Conservation (phyloP, 2,888 invertebrate species). For the Chaitophorus viminalis region DNA sequence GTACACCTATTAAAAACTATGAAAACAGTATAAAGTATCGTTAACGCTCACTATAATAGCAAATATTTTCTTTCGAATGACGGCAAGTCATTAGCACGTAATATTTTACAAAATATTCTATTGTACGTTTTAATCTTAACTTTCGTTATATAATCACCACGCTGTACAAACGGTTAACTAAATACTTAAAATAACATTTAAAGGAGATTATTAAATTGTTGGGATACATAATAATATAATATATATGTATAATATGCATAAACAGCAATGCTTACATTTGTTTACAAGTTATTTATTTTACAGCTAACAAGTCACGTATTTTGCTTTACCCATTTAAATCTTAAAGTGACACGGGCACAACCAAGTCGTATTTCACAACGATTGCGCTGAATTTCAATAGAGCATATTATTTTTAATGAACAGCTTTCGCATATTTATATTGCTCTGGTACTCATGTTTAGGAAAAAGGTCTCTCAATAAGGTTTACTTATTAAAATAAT, state of each 20-base stretch:
- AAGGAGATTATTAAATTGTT: slow-evolving; percentile 17
- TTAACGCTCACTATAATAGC: neutral
- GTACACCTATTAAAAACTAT: too few relatives aligned
- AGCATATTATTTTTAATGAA: too few relatives aligned
- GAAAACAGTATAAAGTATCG: too few relatives aligned
- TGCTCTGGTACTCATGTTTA: too few relatives aligned
- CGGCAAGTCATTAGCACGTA: slow-evolving; percentile 15
- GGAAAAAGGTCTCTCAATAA: too few relatives aligned
- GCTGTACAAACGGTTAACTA: slow-evolving; percentile 19
- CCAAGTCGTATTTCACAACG: neutral
- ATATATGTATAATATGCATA: neutral
- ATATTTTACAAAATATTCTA: neutral
- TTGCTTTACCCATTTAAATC: neutral
- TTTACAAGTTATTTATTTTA: slow-evolving; percentile 38
- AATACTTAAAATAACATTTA: slow-evolving; percentile 34
- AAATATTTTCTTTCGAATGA: slow-evolving; percentile 23
- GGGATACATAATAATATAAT: too few relatives aligned
- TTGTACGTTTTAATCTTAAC: slow-evolving; percentile 4
- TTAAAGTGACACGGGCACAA: slow-evolving; percentile 1
- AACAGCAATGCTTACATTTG: slow-evolving; percentile 37
- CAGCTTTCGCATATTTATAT: too few relatives aligned
- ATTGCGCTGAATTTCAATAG: neutral
- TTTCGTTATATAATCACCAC: neutral
- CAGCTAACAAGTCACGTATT: slow-evolving; percentile 25
- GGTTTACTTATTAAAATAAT: too few relatives aligned